A percentile compares a stretch with the other conserved stretches of the same genome.
Evolutionary conservation across 1,140 invertebrate genomes (phyloP).

Genomic region (Oedothorax gibbosus): DNA sequence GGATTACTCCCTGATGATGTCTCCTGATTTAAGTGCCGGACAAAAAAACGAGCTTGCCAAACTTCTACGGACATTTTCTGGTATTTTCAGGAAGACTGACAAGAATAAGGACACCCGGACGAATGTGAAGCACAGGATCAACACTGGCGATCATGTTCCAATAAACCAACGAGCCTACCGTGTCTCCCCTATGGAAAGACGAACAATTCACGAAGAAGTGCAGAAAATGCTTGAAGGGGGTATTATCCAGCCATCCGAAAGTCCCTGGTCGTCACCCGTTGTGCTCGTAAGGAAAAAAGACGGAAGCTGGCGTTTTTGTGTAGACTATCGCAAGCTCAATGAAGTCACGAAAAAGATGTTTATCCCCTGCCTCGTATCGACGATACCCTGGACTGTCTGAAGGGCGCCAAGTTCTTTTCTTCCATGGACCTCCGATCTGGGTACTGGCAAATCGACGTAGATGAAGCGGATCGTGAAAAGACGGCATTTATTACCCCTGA

Average conservation of each 20-base stretch:
- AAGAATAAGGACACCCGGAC: not conserved
- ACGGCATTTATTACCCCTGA: constrained; percentile 21
- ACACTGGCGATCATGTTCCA: not conserved
- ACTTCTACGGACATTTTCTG: not conserved
- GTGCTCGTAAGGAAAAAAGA: constrained; percentile 71
- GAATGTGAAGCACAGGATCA: constrained; percentile 4
- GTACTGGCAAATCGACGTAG: constrained; percentile 69
- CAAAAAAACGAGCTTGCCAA: constrained; percentile 3
- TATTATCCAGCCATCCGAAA: constrained; percentile 1
- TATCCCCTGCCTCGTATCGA: constrained; percentile 72
- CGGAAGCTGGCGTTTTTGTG: constrained; percentile 67
- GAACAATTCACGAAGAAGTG: not conserved
- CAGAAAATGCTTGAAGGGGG: constrained; percentile 9
- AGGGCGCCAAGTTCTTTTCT: constrained; percentile 66
- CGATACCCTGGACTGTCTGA: constrained; percentile 68
- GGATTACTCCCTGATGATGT: not conserved
- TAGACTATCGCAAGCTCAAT: constrained; percentile 72
- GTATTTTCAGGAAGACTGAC: not conserved
- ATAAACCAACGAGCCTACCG: not conserved
- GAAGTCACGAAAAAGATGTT: constrained; percentile 67
- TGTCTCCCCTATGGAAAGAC: not conserved
- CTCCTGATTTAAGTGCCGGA: not conserved
- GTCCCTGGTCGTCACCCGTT: constrained; percentile 68
- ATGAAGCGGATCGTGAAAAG: constrained; percentile 21
- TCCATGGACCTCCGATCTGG: constrained; percentile 67